phyloP scores from a whole-genome alignment of 2,797 vertebrate genomes.

The Rhinatrema bivittatum region DNA sequence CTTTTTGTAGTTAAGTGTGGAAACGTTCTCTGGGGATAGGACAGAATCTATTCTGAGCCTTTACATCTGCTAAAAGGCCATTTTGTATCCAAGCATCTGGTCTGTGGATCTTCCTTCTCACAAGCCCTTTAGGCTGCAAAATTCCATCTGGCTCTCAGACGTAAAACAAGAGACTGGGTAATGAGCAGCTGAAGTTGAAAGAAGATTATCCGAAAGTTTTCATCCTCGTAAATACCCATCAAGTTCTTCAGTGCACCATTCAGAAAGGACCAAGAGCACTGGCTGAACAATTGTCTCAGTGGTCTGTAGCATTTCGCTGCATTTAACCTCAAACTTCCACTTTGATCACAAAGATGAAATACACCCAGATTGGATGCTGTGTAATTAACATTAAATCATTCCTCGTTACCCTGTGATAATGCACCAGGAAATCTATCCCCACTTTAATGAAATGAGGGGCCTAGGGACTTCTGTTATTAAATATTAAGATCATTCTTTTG shows the following conservation, averaged over 20 bases:
- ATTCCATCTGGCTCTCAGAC: slow-evolving; percentile 17
- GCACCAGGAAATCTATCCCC: slow-evolving; percentile 33
- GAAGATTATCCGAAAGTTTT: neutral
- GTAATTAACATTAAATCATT: slow-evolving; percentile 53
- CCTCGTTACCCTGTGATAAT: slow-evolving; percentile 52
- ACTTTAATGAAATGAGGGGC: slow-evolving; percentile 45
- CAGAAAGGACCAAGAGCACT: neutral
- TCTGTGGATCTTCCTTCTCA: slow-evolving; percentile 17
- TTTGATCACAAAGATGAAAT: slow-evolving; percentile 24
- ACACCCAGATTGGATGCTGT: slow-evolving; percentile 33
- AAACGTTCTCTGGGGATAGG: slow-evolving; percentile 6
- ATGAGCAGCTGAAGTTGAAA: slow-evolving; percentile 5
- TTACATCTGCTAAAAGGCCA: slow-evolving; percentile 12
- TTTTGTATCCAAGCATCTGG: slow-evolving; percentile 20
- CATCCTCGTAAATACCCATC: slow-evolving; percentile 1
- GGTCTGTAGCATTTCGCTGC: slow-evolving; percentile 12
- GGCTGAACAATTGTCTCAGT: slow-evolving; percentile 4
- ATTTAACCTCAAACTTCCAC: slow-evolving; percentile 10
- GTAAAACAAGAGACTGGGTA: neutral
- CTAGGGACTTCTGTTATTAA: slow-evolving; percentile 43
- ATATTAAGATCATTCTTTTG: slow-evolving; percentile 37
- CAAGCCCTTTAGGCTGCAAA: slow-evolving; percentile 16
- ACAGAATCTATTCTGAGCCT: slow-evolving; percentile 20
- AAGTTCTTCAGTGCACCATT: neutral
- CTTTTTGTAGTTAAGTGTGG: slow-evolving; percentile 7